phyloP scores from a whole-genome alignment of 2,888 invertebrate genomes.

The Amphimallon solstitiale region DNA sequence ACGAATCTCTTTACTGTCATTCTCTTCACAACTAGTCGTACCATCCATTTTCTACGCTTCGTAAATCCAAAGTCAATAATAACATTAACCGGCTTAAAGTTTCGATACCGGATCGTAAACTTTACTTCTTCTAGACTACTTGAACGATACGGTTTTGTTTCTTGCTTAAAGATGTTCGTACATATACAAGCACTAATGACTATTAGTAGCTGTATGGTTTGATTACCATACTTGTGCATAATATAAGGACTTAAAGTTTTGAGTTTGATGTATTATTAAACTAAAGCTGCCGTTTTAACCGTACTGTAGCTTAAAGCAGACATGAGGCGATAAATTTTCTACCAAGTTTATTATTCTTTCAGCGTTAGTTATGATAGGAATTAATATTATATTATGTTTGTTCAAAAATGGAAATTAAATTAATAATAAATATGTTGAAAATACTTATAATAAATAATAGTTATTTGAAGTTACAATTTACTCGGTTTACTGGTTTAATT shows the following conservation, averaged over 20 bases:
- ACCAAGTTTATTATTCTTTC: no score
- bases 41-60: slow-evolving; percentile 58
- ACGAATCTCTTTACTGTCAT: slow-evolving; percentile 19
- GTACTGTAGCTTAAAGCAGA: no score
- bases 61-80: slow-evolving; percentile 59
- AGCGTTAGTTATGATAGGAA: no score
- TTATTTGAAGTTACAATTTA: no score
- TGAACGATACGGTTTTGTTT: slow-evolving; percentile 23
- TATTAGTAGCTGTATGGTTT: slow-evolving; percentile 10
- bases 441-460: no score
- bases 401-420: no score
- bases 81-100: slow-evolving; percentile 57
- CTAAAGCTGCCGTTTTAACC: no score
- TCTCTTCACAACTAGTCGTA: slow-evolving; percentile 41
- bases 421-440: no score
- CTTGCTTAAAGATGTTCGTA: slow-evolving; percentile 6
- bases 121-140: slow-evolving; percentile 41
- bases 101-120: slow-evolving; percentile 48
- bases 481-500: no score
- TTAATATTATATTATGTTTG: no score
- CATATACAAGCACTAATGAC: slow-evolving; percentile 22
- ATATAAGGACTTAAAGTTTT: slow-evolving; percentile 17
- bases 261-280: slow-evolving; percentile 4
- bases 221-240: slow-evolving; percentile 5
- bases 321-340: no score